Percentiles rank a stretch among this genome's conserved stretches.
Evolutionary conservation across 2,797 vertebrate genomes (phyloP).

Genomic region (Poeciliopsis gracilis): DNA sequence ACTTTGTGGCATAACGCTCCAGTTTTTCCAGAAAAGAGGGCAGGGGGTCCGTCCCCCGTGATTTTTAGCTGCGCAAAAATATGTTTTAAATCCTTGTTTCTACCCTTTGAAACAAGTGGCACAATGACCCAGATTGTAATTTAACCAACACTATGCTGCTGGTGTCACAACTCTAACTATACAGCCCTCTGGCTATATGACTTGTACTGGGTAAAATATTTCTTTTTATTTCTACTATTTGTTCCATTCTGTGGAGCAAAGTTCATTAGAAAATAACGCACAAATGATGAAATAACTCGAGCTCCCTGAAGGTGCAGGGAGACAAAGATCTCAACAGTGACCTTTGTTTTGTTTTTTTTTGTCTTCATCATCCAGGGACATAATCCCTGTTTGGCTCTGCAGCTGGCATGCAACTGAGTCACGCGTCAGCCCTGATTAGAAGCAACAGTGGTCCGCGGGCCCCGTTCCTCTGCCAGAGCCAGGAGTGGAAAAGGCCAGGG

Average conservation of each 20-base stretch:
- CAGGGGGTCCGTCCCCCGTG: background rate
- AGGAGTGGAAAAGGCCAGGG: slow-evolving; percentile 79
- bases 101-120: slow-evolving; percentile 48
- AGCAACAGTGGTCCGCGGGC: slow-evolving; percentile 79
- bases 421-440: slow-evolving; percentile 86
- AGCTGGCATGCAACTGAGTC: slow-evolving; percentile 85
- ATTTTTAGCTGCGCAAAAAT: background rate
- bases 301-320: slow-evolving; percentile 67
- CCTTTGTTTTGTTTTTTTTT: slow-evolving; percentile 74
- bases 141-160: slow-evolving; percentile 49
- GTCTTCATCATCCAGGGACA: slow-evolving; percentile 80
- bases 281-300: slow-evolving; percentile 58
- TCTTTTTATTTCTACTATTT: slow-evolving; percentile 44
- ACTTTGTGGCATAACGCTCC: background rate
- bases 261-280: slow-evolving; percentile 50
- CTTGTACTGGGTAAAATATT: slow-evolving; percentile 31
- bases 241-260: slow-evolving; percentile 38
- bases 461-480: slow-evolving; percentile 76
- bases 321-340: slow-evolving; percentile 77
- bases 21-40: background rate
- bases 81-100: slow-evolving; percentile 23
- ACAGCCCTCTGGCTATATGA: slow-evolving; percentile 34
- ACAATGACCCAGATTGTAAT: slow-evolving; percentile 64
- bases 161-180: slow-evolving; percentile 46
- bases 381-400: slow-evolving; percentile 77